phyloP scores from a whole-genome alignment of 1,140 invertebrate species.

The Oreohelix idahoensis region DNA sequence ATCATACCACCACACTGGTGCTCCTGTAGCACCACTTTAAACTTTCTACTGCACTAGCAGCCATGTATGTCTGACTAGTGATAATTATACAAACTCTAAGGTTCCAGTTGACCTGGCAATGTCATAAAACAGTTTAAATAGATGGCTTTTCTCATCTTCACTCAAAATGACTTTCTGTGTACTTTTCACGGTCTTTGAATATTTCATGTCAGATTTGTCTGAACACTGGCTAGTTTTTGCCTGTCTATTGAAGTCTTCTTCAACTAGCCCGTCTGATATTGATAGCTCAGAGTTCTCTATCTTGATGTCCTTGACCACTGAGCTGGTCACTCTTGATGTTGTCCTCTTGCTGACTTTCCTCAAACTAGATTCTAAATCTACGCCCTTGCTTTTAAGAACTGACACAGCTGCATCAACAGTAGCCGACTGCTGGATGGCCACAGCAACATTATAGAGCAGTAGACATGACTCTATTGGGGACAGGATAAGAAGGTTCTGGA shows the following conservation, averaged over 20 bases:
- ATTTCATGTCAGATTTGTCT: neutral
- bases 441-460: constrained; percentile 1
- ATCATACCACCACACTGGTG: too few relatives aligned
- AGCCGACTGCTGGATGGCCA: neutral
- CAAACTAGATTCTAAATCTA: neutral
- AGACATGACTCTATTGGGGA: neutral
- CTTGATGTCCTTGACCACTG: neutral
- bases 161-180: neutral
- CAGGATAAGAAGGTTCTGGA: constrained; percentile 2
- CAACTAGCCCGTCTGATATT: neutral
- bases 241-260: too few relatives aligned
- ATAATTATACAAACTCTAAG: neutral
- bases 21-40: too few relatives aligned
- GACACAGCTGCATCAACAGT: neutral
- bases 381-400: neutral
- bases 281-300: neutral
- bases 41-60: too few relatives aligned
- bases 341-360: neutral
- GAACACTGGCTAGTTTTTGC: too few relatives aligned
- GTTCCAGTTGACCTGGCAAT: neutral
- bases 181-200: neutral
- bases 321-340: neutral
- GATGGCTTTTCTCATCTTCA: neutral
- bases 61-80: too few relatives aligned
- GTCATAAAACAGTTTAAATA: neutral